Evolutionary conservation across 1,140 invertebrate genomes (phyloP).

Genomic region (Drosophila littoralis): DNA sequence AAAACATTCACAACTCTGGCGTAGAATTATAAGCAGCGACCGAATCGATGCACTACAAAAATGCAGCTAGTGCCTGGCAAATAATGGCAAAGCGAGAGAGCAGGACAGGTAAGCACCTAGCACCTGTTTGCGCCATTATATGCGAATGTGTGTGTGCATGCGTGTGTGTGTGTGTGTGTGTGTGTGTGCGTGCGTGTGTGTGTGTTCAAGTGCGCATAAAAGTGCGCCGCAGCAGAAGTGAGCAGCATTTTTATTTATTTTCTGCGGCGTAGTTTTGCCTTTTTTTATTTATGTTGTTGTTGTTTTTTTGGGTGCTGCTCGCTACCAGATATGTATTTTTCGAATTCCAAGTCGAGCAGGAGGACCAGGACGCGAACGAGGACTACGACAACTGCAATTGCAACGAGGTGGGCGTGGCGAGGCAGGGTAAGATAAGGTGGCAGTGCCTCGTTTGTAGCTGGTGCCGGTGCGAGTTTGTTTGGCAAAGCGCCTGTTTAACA

Average conservation of each 20-base stretch:
- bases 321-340: constrained; percentile 38
- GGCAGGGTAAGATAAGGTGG: constrained; percentile 50
- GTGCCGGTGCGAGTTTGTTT: constrained; percentile 68
- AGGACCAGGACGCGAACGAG: background rate
- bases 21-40: constrained; percentile 76
- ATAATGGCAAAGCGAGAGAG: constrained; percentile 2
- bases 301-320: constrained; percentile 8
- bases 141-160: constrained; percentile 7
- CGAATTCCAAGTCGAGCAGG: constrained; percentile 37
- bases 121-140: constrained; percentile 63
- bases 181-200: constrained; percentile 44
- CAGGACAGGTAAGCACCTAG: constrained; percentile 18
- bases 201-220: constrained; percentile 69
- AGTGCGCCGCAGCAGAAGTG: constrained; percentile 69
- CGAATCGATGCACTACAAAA: constrained; percentile 73
- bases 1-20: constrained; percentile 77
- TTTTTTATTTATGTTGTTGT: constrained; percentile 19
- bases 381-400: constrained; percentile 29
- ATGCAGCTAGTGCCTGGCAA: constrained; percentile 52
- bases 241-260: constrained; percentile 81
- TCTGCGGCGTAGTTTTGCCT: constrained; percentile 60
- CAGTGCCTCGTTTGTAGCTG: constrained; percentile 50
- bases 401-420: constrained; percentile 59
- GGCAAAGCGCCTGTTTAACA: constrained; percentile 81
- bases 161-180: constrained; percentile 24